These are phyloP conservation scores for Acanthurus lineatus DNA, from an alignment of 2,797 vertebrate genomes.

Conservation along the genomic window DNA sequence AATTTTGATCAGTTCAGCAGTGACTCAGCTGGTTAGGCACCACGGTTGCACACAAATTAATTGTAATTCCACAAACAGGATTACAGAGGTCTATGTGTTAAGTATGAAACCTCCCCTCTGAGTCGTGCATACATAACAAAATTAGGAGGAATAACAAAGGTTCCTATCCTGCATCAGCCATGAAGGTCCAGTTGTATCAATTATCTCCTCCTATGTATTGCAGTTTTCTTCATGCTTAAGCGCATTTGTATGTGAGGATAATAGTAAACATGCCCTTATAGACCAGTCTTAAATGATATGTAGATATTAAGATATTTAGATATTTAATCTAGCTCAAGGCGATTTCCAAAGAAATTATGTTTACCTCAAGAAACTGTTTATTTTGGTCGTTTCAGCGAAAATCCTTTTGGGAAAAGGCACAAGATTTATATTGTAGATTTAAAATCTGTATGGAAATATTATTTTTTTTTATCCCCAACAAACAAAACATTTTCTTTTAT, in stretches of 20 bases:
- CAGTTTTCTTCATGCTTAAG: neutral
- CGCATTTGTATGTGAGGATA: too few relatives aligned
- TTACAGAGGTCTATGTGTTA: neutral
- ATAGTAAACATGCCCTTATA: too few relatives aligned
- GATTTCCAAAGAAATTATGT: too few relatives aligned
- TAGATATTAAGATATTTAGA: too few relatives aligned
- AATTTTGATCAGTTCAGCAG: slow-evolving; percentile 27
- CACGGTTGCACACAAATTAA: neutral
- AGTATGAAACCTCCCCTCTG: neutral
- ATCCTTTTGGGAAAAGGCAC: neutral
- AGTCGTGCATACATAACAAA: neutral
- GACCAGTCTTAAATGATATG: too few relatives aligned
- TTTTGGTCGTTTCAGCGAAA: neutral
- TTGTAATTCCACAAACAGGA: slow-evolving; percentile 8
- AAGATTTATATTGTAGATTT: neutral
- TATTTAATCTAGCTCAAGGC: too few relatives aligned
- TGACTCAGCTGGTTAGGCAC: neutral
- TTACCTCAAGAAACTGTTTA: neutral
- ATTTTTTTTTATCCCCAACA: too few relatives aligned
- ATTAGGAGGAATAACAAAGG: neutral
- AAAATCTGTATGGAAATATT: neutral
- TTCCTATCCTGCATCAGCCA: neutral
- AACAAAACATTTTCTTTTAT: too few relatives aligned
- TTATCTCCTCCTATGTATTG: neutral
- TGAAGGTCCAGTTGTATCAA: neutral